Percentiles rank a stretch among this genome's conserved stretches.
Conservation (phyloP, 1,140 invertebrate species). For the Anoplolepis gracilipes region DNA sequence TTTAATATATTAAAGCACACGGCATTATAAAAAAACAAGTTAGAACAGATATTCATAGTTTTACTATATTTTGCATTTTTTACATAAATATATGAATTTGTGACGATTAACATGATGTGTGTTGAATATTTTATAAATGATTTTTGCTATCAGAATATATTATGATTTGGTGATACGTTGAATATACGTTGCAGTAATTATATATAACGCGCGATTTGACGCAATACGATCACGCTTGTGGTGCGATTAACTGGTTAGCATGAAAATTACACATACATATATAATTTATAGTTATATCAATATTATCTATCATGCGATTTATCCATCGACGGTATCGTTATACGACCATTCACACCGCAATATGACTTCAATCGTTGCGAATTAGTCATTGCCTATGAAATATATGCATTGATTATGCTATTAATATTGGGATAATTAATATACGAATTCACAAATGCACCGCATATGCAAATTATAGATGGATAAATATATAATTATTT, state of each 20-base stretch:
- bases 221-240: constrained; percentile 43
- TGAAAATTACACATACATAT: constrained; percentile 49
- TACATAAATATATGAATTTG: not conserved
- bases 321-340: constrained; percentile 35
- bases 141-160: not conserved
- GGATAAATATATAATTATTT: not conserved
- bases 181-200: constrained; percentile 50
- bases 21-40: not conserved
- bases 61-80: not conserved
- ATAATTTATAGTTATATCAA: constrained; percentile 58
- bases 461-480: constrained; percentile 10
- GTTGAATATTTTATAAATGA: constrained; percentile 26
- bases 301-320: constrained; percentile 54
- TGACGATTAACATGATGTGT: not conserved
- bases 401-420: constrained; percentile 38
- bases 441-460: constrained; percentile 43
- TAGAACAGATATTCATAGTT: not conserved
- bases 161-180: constrained; percentile 51
- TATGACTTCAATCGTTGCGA: constrained; percentile 48
- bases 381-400: constrained; percentile 40
- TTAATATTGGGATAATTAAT: constrained; percentile 59
- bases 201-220: constrained; percentile 34
- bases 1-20: no score
- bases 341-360: constrained; percentile 23
- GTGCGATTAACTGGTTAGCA: constrained; percentile 53